phyloP scores from a whole-genome alignment of 2,113 vertebrate genomes.

The Oncorhynchus keta region DNA sequence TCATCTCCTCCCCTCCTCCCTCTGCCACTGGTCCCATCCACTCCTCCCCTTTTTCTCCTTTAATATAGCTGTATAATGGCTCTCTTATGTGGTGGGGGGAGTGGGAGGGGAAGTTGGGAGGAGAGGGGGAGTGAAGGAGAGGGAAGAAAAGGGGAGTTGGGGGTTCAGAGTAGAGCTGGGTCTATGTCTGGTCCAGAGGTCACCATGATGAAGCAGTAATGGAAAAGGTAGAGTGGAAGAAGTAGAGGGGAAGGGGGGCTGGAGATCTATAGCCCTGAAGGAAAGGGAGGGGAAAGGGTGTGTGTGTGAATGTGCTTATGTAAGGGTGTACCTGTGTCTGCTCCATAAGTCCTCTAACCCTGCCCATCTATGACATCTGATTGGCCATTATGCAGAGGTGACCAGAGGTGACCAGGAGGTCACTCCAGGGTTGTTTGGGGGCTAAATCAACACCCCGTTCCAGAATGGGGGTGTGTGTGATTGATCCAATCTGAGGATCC shows the following conservation, averaged over 20 bases:
- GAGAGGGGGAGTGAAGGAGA: background rate
- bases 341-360: background rate
- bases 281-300: conserved; percentile 26
- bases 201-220: conserved; percentile 70
- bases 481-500: conserved; percentile 51
- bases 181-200: conserved; percentile 43
- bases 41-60: background rate
- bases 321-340: background rate
- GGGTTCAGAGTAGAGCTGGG: conserved; percentile 49
- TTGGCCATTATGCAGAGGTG: conserved; percentile 44
- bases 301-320: background rate
- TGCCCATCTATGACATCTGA: conserved; percentile 47
- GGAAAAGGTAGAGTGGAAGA: conserved; percentile 37
- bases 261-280: conserved; percentile 63
- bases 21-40: background rate
- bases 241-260: background rate
- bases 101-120: background rate
- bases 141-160: conserved; percentile 42
- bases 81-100: background rate
- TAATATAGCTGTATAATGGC: background rate
- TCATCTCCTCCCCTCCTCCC: background rate
- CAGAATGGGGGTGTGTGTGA: conserved; percentile 42
- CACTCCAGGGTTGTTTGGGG: conserved; percentile 37
- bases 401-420: conserved; percentile 54
- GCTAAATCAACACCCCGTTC: conserved; percentile 67